A percentile compares a stretch with the other conserved stretches of the same genome.
These are phyloP conservation scores for Drosophila ogumai DNA, from an alignment of 1,140 invertebrate species.

Conservation along the genomic window DNA sequence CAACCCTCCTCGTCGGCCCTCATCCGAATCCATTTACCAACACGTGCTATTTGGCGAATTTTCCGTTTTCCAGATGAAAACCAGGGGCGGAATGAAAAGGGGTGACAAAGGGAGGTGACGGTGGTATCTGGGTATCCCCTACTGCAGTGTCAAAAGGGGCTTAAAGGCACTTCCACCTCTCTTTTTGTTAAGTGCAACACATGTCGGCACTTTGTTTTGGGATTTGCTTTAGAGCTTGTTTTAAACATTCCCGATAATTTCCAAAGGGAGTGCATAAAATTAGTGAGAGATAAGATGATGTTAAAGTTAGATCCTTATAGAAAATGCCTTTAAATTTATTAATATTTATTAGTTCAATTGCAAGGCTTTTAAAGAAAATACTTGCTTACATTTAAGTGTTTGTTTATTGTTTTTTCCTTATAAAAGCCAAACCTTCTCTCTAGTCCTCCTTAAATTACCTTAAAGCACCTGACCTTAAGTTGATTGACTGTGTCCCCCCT, in stretches of 20 bases:
- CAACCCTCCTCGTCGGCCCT: not conserved
- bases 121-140: slow-evolving; percentile 23
- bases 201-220: slow-evolving; percentile 76
- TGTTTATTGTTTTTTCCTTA: not conserved
- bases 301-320: too few species aligned
- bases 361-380: not conserved
- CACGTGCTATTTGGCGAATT: slow-evolving; percentile 71
- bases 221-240: slow-evolving; percentile 66
- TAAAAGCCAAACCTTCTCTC: not conserved
- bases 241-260: slow-evolving; percentile 43
- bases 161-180: slow-evolving; percentile 21
- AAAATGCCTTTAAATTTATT: not conserved
- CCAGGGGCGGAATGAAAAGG: not conserved
- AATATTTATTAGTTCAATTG: not conserved
- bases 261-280: slow-evolving; percentile 17
- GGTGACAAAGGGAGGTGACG: not conserved
- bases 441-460: not conserved
- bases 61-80: slow-evolving; percentile 35
- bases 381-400: accelerated
- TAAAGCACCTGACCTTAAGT: slow-evolving; percentile 15
- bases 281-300: not conserved
- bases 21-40: slow-evolving; percentile 27
- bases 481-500: slow-evolving; percentile 33
- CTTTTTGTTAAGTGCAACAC: slow-evolving; percentile 73
- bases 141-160: slow-evolving; percentile 61